A percentile compares a stretch with the other conserved stretches of the same genome.
These are phyloP conservation scores for Ahaetulla prasina DNA, from an alignment of 2,113 vertebrate species.

Conservation along the genomic window DNA sequence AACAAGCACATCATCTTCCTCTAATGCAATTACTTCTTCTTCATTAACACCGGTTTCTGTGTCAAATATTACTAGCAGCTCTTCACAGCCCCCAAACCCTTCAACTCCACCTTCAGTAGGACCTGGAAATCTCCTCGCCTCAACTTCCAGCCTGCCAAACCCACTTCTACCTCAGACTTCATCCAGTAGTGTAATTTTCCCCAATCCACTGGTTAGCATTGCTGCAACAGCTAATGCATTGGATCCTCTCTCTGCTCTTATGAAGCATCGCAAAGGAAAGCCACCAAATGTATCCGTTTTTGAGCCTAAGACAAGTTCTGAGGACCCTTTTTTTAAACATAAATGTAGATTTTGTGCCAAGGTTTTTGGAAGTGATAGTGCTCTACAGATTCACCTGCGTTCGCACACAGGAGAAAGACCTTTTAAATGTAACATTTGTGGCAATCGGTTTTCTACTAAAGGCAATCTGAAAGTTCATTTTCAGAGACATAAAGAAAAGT, in stretches of 20 bases:
- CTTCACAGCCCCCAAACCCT: constrained; percentile 76
- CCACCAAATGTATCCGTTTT: constrained; percentile 96
- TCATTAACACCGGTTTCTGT: constrained; percentile 71
- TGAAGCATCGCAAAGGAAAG: constrained; percentile 98
- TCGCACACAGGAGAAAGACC: constrained; percentile 97
- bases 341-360: constrained; percentile 99
- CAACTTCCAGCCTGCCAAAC: constrained; percentile 84
- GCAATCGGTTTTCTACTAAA: constrained; percentile 98
- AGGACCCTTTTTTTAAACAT: constrained; percentile 99
- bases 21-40: constrained; percentile 67
- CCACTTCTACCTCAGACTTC: constrained; percentile 94
- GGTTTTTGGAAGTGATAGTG: constrained; percentile 98
- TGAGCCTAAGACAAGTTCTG: constrained; percentile 91
- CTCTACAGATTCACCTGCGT: constrained; percentile 96
- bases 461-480: constrained; percentile 99
- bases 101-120: constrained; percentile 80
- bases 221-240: constrained; percentile 95
- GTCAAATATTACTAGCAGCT: constrained; percentile 66
- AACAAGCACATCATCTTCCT: constrained; percentile 65
- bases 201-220: constrained; percentile 95
- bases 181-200: constrained; percentile 94
- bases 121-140: constrained; percentile 79
- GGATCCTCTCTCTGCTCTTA: constrained; percentile 93
- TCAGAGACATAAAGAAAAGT: constrained; percentile 99
- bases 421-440: constrained; percentile 98